A percentile compares a stretch with the other conserved stretches of the same genome.
phyloP scores from a whole-genome alignment of 2,113 vertebrate species.

The Sclerurus mexicanus region DNA sequence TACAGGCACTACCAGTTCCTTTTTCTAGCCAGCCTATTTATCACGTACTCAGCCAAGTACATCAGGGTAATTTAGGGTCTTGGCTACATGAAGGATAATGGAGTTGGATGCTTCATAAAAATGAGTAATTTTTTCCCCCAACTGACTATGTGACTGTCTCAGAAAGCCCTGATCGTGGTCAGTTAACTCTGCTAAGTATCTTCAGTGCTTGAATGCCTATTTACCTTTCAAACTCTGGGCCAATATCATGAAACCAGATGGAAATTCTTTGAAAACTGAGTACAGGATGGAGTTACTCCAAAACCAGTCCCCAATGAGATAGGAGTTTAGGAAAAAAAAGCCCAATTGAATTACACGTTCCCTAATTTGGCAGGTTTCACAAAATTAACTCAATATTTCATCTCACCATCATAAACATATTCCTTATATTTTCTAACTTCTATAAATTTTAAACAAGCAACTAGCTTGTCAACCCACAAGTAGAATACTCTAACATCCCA shows the following conservation, averaged over 20 bases:
- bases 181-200: neutral
- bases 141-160: neutral
- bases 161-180: neutral
- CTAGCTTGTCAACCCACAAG: neutral
- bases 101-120: slow-evolving; percentile 1
- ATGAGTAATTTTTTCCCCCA: slow-evolving; percentile 21
- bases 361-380: neutral
- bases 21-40: slow-evolving; percentile 17
- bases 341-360: neutral
- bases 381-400: neutral
- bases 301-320: neutral
- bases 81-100: slow-evolving; percentile 8
- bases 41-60: slow-evolving; percentile 14
- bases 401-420: neutral
- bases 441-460: neutral
- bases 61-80: slow-evolving; percentile 31
- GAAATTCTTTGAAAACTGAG: slow-evolving; percentile 16
- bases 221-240: slow-evolving; percentile 13
- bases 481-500: neutral
- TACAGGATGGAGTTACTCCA: neutral
- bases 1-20: neutral
- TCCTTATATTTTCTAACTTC: neutral
- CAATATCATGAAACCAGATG: slow-evolving; percentile 1
- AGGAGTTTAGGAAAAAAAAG: neutral
- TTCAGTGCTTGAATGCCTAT: neutral